Base-by-base conservation (phyloP, 2,888 invertebrate species). In the Agonopterix subpropinquella region DNA sequence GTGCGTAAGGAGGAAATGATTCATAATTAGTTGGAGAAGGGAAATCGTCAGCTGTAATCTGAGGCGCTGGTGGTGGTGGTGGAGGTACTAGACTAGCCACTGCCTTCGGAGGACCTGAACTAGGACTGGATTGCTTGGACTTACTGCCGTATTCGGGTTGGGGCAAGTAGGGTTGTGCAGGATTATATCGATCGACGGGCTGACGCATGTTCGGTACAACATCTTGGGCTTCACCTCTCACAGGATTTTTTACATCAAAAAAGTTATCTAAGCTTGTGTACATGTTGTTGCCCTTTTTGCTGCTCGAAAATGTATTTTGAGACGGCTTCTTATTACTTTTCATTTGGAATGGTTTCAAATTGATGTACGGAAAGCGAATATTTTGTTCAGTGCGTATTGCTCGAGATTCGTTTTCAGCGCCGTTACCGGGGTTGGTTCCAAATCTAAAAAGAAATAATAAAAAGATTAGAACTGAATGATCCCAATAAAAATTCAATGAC, bases 161-260 rank as follows among this genome's bases (percentile, higher is more conserved):
- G 1, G 86, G 86, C 51, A 89, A 69, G 62, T 88, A 86, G 1
- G 89, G 85, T 56, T 88, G 86, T 3, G 88, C 88, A n/a, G 89
- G 85, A 62, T 89, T 89, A 55, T 85, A 89, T 11, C 89, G 74
- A 53, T 89, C 89, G 47, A 87, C 67, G 4, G 73, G 73, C 47
- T 75, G 73, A 41, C 66, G 67, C 56, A 62, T 56, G 11, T 65
- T 55, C 4, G 59, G 43, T 13, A 57, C 62, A 2, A 73, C 57
- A 48, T 88, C 87, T 59, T 88, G 80, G 37, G 79, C 81, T 64
- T 89, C 89, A 4, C 89, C 89, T 57, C 86, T 67, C 2, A 84
- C 77, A 1, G 88, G 88, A 55, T 77, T 65, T 54, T 70, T 74
- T 11, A 81, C 59, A 8, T 81, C 80, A 39, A 70, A 67, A 49